phyloP scores from a whole-genome alignment of 2,797 vertebrate genomes.

The Capromys pilorides region DNA sequence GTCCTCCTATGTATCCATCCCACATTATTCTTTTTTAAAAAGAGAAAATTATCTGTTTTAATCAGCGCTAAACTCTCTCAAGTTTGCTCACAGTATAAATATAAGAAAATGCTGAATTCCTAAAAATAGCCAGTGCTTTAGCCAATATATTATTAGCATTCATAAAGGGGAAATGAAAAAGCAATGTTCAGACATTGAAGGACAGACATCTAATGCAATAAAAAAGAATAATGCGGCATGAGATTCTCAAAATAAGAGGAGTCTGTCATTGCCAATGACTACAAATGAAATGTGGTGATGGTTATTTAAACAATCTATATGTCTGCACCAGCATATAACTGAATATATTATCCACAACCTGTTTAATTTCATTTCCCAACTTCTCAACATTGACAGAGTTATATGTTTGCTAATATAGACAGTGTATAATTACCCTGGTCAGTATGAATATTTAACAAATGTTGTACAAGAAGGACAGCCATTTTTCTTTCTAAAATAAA shows the following conservation, averaged over 20 bases:
- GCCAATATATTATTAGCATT: slow-evolving; percentile 74
- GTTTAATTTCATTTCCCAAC: slow-evolving; percentile 71
- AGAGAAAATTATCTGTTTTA: slow-evolving; percentile 77
- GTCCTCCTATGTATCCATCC: slow-evolving; percentile 54
- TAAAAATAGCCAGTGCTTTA: slow-evolving; percentile 76
- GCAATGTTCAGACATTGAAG: slow-evolving; percentile 66
- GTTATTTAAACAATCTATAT: slow-evolving; percentile 73
- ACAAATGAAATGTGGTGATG: slow-evolving; percentile 38
- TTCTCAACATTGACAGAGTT: slow-evolving; percentile 64
- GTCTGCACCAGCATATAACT: slow-evolving; percentile 47
- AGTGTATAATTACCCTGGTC: slow-evolving; percentile 72
- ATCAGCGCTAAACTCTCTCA: slow-evolving; percentile 73
- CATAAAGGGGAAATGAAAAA: slow-evolving; percentile 73
- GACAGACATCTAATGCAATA: slow-evolving; percentile 73
- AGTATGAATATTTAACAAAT: slow-evolving; percentile 74
- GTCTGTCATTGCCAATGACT: slow-evolving; percentile 59
- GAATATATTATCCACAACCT: slow-evolving; percentile 62
- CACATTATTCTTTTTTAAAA: slow-evolving; percentile 68
- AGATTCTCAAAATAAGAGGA: slow-evolving; percentile 67
- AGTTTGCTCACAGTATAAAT: slow-evolving; percentile 76
- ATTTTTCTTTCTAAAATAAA: slow-evolving; percentile 69
- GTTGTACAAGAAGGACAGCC: slow-evolving; percentile 3
- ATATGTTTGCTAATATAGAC: slow-evolving; percentile 64
- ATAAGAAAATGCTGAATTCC: slow-evolving; percentile 74
- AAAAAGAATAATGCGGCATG: slow-evolving; percentile 67